A percentile compares a stretch with the other conserved stretches of the same genome.
phyloP scores from a whole-genome alignment of 2,888 invertebrate species.

The Parnassius mnemosyne region DNA sequence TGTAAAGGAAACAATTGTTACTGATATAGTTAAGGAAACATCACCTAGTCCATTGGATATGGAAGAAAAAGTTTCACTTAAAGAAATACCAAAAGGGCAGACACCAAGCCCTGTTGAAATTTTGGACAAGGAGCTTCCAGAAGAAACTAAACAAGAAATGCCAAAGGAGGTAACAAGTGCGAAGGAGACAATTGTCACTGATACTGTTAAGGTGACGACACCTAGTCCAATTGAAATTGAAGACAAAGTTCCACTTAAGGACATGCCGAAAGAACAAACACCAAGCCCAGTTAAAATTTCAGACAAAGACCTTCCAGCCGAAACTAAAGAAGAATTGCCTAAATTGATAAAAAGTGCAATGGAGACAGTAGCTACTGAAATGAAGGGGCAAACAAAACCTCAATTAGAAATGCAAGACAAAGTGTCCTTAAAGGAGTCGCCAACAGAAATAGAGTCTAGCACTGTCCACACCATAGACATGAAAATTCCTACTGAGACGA shows the following conservation, averaged over 20 bases:
- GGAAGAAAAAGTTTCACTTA: conserved; percentile 6
- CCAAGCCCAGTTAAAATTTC: no score
- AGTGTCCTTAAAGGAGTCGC: no score
- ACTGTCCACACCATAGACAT: no score
- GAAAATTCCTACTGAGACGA: no score
- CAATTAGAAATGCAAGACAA: no score
- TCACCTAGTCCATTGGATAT: conserved; percentile 4
- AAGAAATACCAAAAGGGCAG: conserved; percentile 24
- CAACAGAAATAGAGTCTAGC: no score
- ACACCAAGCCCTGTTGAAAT: conserved; percentile 24
- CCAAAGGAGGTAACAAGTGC: not conserved
- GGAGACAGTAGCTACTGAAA: no score
- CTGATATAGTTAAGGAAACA: not conserved
- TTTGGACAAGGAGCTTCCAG: conserved; percentile 6
- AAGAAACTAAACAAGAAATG: not conserved
- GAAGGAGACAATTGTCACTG: no score
- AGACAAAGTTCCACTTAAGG: conserved; percentile 21
- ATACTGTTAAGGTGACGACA: accelerated
- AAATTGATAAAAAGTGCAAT: no score
- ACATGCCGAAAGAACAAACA: not conserved
- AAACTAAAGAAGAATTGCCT: no score
- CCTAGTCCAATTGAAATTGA: not conserved
- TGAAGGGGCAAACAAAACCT: no score
- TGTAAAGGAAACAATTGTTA: conserved; percentile 13
- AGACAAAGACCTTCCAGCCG: no score